Percentiles rank a stretch among this genome's conserved stretches.
Conservation (phyloP, 2,113 vertebrate genomes). For the Pyrgilauda ruficollis region DNA sequence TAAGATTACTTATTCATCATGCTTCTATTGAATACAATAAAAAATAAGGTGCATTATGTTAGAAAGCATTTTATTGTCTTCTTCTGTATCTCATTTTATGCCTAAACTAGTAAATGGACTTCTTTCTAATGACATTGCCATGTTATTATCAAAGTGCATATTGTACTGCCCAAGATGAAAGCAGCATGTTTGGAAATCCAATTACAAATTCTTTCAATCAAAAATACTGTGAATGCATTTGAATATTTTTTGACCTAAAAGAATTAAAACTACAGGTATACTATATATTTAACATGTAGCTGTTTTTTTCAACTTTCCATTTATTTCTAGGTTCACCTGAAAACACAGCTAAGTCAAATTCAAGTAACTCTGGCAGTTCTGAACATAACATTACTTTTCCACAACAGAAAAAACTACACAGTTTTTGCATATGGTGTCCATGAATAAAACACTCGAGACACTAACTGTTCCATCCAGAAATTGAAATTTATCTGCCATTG, state of each 20-base stretch:
- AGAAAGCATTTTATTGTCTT: slow-evolving; percentile 92
- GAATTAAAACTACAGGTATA: slow-evolving; percentile 89
- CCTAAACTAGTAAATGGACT: slow-evolving; percentile 83
- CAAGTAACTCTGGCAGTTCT: slow-evolving; percentile 82
- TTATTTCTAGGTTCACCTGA: slow-evolving; percentile 68
- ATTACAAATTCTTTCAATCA: slow-evolving; percentile 98
- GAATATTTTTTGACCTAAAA: slow-evolving; percentile 85
- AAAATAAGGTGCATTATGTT: slow-evolving; percentile 73
- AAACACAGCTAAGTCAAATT: slow-evolving; percentile 74
- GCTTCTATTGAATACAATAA: slow-evolving; percentile 82
- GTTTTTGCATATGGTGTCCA: slow-evolving; percentile 35
- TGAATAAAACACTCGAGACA: slow-evolving; percentile 54
- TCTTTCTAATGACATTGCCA: slow-evolving; percentile 90
- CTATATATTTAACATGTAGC: slow-evolving; percentile 85
- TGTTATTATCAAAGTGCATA: slow-evolving; percentile 93
- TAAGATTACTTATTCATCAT: slow-evolving; percentile 90
- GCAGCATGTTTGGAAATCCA: slow-evolving; percentile 88
- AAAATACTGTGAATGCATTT: slow-evolving; percentile 84
- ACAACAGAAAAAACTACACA: slow-evolving; percentile 60
- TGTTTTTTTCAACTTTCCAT: slow-evolving; percentile 79
- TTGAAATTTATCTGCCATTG: not conserved
- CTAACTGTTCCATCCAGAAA: slow-evolving; percentile 32
- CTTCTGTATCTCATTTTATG: slow-evolving; percentile 89
- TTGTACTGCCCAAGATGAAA: slow-evolving; percentile 82
- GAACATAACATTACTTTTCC: slow-evolving; percentile 81